These are phyloP conservation scores for Poeciliopsis gracilis DNA, from an alignment of 2,797 vertebrate species.

Conservation along the genomic window DNA sequence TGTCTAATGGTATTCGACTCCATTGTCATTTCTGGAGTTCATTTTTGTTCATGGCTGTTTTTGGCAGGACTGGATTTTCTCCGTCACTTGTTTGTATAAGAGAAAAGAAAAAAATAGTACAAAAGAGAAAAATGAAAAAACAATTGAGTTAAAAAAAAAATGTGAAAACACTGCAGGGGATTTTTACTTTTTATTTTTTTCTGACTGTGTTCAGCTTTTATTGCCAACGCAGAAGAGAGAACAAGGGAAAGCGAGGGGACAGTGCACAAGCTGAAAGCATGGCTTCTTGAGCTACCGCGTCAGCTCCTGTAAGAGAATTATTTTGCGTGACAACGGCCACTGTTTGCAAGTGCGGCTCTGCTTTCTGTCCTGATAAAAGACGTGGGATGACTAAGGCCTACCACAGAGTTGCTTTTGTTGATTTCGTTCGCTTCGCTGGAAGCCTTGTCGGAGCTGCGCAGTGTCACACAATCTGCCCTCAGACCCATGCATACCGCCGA, in stretches of 20 bases:
- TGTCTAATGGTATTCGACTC: background rate
- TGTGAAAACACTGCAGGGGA: slow-evolving; percentile 2
- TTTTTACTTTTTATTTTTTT: background rate
- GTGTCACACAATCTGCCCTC: slow-evolving; percentile 39
- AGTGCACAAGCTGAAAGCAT: background rate
- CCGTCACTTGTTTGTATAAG: background rate
- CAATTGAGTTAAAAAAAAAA: background rate
- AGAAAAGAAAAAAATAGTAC: background rate
- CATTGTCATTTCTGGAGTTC: background rate
- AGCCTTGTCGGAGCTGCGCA: slow-evolving; percentile 37
- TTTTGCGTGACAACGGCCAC: slow-evolving; percentile 34
- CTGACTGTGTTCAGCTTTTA: background rate
- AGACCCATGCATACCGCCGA: slow-evolving; percentile 37
- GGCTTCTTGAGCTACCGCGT: background rate
- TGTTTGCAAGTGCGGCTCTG: slow-evolving; percentile 29
- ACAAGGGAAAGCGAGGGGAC: background rate
- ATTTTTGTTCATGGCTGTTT: background rate
- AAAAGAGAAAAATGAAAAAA: background rate
- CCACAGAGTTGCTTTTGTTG: slow-evolving; percentile 48
- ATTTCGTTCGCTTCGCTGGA: slow-evolving; percentile 61
- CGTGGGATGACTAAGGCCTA: slow-evolving; percentile 55
- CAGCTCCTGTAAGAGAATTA: slow-evolving; percentile 13
- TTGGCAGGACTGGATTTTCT: background rate
- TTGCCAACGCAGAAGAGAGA: background rate
- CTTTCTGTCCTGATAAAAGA: slow-evolving; percentile 31